Base-by-base conservation (phyloP, 2,113 vertebrate species). In the mouse (Mus musculus) region DNA sequence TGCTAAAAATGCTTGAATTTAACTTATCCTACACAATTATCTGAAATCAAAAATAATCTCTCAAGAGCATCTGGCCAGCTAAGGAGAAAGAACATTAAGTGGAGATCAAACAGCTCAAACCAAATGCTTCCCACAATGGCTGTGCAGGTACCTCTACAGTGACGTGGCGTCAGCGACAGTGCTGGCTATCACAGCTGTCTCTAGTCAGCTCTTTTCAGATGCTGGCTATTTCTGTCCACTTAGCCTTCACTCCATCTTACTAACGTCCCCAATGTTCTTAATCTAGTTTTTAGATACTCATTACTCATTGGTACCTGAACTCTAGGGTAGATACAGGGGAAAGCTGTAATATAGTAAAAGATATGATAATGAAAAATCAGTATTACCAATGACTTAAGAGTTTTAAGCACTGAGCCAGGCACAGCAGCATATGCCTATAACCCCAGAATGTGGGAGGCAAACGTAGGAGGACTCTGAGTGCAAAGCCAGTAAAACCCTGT, bases 1-100 rank as follows among this genome's bases (percentile, higher is more conserved):
- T 59, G 24, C 36, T 75, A 73, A 59, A 89, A 75, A 94, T 28
- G 56, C 24, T 87, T 84, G 1, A 65, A 1, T 11, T 81, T 71
- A 80, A 39, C 63, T 93, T 59, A 91, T 4, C 61, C 14, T 52
- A 65, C 71, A 80, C 20, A 90, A 89, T 89, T 72, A 88, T 89
- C 72, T 84, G 65, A 97, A 91, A 65, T 73, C n/a, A 67, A 96
- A 91, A 90, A 96, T 36, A 89, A 95, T 71, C 94, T 97, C 59
- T 95, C 63, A 65, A 96, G 90, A 76, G 59, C n/a, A 97, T 78
- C 63, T 71, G 24, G 89, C 59, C 52, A 93, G 20, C 80, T 97
- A 19, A 91, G 49, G 30, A 96, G 67, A 95, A 93, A 61, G 42
- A 80, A 30, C 76, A 92, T 72, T 46, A 92, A 91, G 92, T 69